These are phyloP conservation scores for Ceyx melanurus DNA, from an alignment of 2,113 vertebrate genomes.

Conservation along the genomic window DNA sequence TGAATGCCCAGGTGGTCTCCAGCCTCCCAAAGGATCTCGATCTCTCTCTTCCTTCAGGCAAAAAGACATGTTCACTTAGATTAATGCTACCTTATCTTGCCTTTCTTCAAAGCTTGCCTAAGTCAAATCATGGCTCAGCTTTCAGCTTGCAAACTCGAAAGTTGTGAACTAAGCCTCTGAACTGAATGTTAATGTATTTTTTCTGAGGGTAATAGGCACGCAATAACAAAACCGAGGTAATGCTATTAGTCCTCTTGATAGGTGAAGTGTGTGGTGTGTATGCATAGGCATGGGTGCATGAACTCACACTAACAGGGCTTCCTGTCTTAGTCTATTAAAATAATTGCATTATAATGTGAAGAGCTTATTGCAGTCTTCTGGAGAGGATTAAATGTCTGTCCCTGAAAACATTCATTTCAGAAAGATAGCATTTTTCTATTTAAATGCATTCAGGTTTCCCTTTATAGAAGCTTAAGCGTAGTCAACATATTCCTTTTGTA, in stretches of 20 bases:
- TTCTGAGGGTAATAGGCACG: not conserved
- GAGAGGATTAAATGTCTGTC: not conserved
- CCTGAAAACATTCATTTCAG: not conserved
- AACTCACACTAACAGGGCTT: not conserved
- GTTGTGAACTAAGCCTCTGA: slow-evolving; percentile 27
- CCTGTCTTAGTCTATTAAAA: slow-evolving; percentile 45
- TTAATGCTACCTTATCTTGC: slow-evolving; percentile 59
- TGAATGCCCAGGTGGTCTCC: slow-evolving; percentile 42
- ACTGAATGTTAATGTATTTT: slow-evolving; percentile 31
- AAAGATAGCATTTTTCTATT: not conserved
- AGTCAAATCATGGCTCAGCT: slow-evolving; percentile 40
- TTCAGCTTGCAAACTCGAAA: slow-evolving; percentile 55
- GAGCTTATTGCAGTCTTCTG: slow-evolving; percentile 47
- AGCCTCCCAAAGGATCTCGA: slow-evolving; percentile 26
- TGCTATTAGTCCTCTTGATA: slow-evolving; percentile 41
- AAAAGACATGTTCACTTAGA: slow-evolving; percentile 35
- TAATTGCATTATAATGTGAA: slow-evolving; percentile 54
- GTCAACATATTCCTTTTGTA: not conserved
- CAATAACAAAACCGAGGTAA: slow-evolving; percentile 26
- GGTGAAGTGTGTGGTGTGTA: not conserved
- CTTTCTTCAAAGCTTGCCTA: slow-evolving; percentile 48
- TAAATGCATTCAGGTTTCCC: not conserved
- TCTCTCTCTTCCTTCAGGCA: slow-evolving; percentile 15
- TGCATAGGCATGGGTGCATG: not conserved
- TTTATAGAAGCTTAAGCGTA: not conserved